Base-by-base conservation (phyloP, 2,797 vertebrate species). In the Acanthiza pusilla region DNA sequence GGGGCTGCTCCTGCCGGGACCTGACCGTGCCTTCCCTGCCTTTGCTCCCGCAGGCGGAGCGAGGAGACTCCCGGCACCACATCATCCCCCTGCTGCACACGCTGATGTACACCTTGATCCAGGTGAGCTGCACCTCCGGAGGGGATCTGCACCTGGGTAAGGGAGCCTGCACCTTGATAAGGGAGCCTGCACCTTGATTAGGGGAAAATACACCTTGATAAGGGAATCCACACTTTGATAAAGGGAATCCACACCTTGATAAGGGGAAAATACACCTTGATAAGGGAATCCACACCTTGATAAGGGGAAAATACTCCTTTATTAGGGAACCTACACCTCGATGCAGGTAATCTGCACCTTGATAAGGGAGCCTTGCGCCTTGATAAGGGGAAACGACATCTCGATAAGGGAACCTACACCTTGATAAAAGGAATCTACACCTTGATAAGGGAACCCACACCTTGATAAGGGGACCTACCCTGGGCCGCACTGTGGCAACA, bases 51-150 rank as follows among this genome's bases (percentile, higher is more conserved):
- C 97, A 99, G 99, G 99, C 98, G 5, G 98, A 99, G 93, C 97
- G 98, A 47, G 96, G 97, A 94, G 98, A 99, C 93, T 96, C 97
- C 34, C 97, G 98, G 48, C 98, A 96, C 29, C 94, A 98, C 96
- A 98, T 99, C 95, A 98, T 99, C 61, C 99, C 99, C 19, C 93
- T 99, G 97, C 98, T 99, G 76, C 98, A 99, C 97, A 99, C 99
- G 0, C 98, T 99, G 76, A 99, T 99, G 98, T 99, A 99, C 34
- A 97, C 98, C 74, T 88, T 99, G 87, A 97, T 98, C 4, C 81
- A 85, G 81, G 81, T 68, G 77, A 80, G 77, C 47, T 27, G 34
- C 4, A 3, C 43, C 55, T 23, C 15, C 13, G 13, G 19, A 36
- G 17, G 43, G 19, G 19, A 45, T 10, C 38, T 38, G 4, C 7